Conservation (phyloP, 2,113 vertebrate species). For the Semnornis frantzii region DNA sequence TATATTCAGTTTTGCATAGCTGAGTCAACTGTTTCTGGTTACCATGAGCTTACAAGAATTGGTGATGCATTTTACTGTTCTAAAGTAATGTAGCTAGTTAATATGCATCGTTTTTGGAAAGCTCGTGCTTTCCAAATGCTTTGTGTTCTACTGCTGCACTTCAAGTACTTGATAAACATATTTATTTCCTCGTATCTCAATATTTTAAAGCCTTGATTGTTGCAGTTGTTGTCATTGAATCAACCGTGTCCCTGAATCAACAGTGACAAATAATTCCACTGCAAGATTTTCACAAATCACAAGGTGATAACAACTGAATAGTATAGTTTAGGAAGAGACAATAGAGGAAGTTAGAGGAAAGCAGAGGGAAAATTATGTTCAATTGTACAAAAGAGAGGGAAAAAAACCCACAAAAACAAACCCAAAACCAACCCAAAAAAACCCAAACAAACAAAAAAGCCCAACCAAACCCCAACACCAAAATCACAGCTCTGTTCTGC, state of each 20-base stretch:
- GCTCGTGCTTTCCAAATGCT: not conserved
- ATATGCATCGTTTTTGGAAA: not conserved
- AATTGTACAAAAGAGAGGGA: accelerated
- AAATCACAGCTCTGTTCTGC: not conserved
- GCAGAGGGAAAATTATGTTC: not conserved
- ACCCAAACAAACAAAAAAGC: too few relatives aligned
- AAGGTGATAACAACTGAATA: not conserved
- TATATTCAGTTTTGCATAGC: not conserved
- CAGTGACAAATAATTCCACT: not conserved
- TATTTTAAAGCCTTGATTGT: not conserved
- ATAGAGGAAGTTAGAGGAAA: not conserved
- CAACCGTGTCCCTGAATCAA: not conserved
- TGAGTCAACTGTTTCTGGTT: not conserved
- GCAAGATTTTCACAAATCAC: not conserved
- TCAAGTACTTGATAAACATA: not conserved
- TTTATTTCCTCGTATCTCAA: not conserved
- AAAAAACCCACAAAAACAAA: too few relatives aligned
- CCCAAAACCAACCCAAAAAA: too few relatives aligned
- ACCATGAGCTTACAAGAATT: not conserved
- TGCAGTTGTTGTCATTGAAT: not conserved
- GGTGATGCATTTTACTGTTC: not conserved
- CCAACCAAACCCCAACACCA: accelerated
- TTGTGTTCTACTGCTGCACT: not conserved
- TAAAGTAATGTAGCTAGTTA: not conserved
- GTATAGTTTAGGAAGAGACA: not conserved